Percentiles rank a stretch among this genome's conserved stretches.
phyloP scores from a whole-genome alignment of 1,140 invertebrate genomes.

The Medauroidea extradentata region DNA sequence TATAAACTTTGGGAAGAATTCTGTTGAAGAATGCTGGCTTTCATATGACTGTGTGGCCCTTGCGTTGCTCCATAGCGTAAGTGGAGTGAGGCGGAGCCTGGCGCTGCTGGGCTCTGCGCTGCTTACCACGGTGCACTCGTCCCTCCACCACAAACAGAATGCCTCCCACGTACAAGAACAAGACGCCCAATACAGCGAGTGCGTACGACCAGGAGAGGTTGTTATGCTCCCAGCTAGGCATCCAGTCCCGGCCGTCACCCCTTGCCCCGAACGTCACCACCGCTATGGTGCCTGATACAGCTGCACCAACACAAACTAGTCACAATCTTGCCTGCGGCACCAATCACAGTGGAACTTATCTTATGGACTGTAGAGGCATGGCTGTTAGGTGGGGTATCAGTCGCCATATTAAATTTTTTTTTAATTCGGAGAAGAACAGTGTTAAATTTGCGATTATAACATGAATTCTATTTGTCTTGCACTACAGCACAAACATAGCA shows the following conservation, averaged over 20 bases:
- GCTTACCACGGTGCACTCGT: slow-evolving; percentile 60
- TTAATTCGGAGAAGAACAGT: no score
- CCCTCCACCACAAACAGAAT: slow-evolving; percentile 75
- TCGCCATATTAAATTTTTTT: no score
- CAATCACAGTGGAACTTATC: no score
- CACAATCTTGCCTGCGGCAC: no score
- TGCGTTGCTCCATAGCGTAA: slow-evolving; percentile 18
- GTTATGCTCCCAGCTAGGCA: slow-evolving; percentile 95
- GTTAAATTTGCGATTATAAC: no score
- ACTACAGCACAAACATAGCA: no score
- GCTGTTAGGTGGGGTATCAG: no score
- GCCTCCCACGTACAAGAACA: slow-evolving; percentile 66
- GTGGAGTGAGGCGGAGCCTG: slow-evolving; percentile 18
- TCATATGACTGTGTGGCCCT: slow-evolving; percentile 20
- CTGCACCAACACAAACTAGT: slow-evolving; percentile 42
- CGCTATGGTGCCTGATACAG: slow-evolving; percentile 66
- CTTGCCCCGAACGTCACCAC: slow-evolving; percentile 78
- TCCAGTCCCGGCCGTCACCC: slow-evolving; percentile 90
- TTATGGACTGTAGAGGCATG: no score
- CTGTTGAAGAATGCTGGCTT: no score
- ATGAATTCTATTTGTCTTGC: no score
- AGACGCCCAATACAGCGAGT: slow-evolving; percentile 71
- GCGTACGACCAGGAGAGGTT: slow-evolving; percentile 94
- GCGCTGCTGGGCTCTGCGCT: slow-evolving; percentile 58
- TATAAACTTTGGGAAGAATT: no score